Conservation (phyloP, 2,113 vertebrate species). For the Uria lomvia region DNA sequence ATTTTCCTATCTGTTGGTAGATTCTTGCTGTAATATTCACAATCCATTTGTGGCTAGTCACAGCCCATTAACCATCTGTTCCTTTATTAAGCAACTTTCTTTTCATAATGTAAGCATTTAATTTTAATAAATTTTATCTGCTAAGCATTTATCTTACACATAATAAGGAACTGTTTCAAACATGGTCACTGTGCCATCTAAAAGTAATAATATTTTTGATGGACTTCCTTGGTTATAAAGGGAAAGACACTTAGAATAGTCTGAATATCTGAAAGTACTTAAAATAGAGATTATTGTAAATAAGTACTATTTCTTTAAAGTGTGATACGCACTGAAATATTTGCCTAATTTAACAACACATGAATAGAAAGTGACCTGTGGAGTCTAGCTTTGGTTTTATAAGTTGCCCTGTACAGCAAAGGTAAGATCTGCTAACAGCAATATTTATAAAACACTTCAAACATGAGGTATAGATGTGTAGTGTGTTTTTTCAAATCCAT, state of each 20-base stretch:
- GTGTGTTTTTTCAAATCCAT: background rate
- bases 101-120: slow-evolving; percentile 56
- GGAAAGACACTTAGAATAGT: background rate
- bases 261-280: background rate
- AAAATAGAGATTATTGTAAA: background rate
- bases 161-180: slow-evolving; percentile 26
- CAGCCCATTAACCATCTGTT: slow-evolving; percentile 70
- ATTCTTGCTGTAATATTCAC: slow-evolving; percentile 53
- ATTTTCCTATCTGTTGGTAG: slow-evolving; percentile 61
- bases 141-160: slow-evolving; percentile 16
- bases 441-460: background rate
- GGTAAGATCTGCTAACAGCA: background rate
- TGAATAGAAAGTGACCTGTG: background rate
- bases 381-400: background rate
- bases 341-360: background rate
- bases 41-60: slow-evolving; percentile 53
- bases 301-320: background rate
- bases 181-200: background rate
- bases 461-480: background rate
- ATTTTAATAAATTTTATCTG: slow-evolving; percentile 63
- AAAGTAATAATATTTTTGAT: background rate
- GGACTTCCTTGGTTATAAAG: background rate
- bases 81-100: slow-evolving; percentile 52
- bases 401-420: background rate
- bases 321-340: background rate